phyloP scores from a whole-genome alignment of 2,113 vertebrate genomes.

The Lophochroa leadbeateri region DNA sequence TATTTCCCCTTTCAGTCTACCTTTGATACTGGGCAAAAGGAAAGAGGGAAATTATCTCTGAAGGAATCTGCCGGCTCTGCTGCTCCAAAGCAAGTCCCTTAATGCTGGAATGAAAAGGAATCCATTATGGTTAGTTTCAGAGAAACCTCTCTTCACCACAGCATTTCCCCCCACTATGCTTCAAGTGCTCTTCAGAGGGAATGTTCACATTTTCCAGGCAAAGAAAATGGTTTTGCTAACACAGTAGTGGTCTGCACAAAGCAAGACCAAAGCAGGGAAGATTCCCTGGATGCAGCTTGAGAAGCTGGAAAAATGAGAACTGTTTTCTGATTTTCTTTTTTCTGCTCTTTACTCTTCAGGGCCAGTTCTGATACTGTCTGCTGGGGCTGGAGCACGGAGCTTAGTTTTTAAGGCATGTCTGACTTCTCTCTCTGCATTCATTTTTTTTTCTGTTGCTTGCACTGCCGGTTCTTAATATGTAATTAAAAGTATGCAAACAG shows the following conservation, averaged over 20 bases:
- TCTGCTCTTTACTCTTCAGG: not conserved
- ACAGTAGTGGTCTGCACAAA: slow-evolving; percentile 17
- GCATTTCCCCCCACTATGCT: not conserved
- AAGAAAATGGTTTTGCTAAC: slow-evolving; percentile 9
- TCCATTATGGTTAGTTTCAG: slow-evolving; percentile 3
- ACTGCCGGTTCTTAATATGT: not conserved
- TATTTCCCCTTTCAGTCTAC: not conserved
- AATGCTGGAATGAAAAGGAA: not conserved
- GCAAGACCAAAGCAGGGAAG: not conserved
- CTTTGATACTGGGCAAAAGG: not conserved
- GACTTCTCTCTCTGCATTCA: not conserved
- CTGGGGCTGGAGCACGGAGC: not conserved
- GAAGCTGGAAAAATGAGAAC: not conserved
- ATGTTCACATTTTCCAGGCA: slow-evolving; percentile 19
- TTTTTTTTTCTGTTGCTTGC: not conserved
- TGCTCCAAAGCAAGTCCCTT: not conserved
- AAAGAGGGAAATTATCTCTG: not conserved
- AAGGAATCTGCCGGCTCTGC: not conserved
- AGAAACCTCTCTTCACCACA: not conserved
- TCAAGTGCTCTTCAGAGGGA: slow-evolving; percentile 44
- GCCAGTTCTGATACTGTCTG: not conserved
- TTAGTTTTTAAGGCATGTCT: slow-evolving; percentile 30
- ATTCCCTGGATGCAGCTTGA: not conserved
- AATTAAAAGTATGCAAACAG: slow-evolving; percentile 32
- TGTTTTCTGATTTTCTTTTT: not conserved